Conservation (phyloP, 2,113 vertebrate species). For the Crotalus horridus region DNA sequence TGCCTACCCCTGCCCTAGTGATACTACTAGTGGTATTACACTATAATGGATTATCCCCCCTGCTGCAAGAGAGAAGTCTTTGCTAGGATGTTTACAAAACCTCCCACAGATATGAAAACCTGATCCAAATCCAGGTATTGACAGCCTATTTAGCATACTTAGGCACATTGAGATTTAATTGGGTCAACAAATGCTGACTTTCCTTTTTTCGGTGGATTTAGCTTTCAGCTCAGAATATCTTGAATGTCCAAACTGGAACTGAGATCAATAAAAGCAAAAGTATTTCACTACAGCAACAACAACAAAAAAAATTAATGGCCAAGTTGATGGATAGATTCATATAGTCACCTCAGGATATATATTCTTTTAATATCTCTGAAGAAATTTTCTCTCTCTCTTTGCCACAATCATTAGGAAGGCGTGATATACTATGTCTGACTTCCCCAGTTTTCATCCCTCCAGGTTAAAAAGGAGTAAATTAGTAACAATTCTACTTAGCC, state of each 20-base stretch:
- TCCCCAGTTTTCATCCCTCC: neutral
- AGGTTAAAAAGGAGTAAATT: neutral
- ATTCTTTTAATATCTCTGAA: neutral
- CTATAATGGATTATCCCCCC: neutral
- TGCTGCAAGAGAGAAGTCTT: neutral
- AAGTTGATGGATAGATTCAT: neutral
- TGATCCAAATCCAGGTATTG: slow-evolving; percentile 12
- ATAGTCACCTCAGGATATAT: neutral
- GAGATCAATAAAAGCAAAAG: neutral
- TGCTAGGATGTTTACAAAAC: neutral
- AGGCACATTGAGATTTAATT: neutral
- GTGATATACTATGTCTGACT: neutral
- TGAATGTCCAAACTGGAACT: neutral
- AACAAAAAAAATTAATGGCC: neutral
- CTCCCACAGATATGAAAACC: slow-evolving; percentile 6
- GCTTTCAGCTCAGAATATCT: neutral
- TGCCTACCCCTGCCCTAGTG: no score
- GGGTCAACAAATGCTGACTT: slow-evolving; percentile 13
- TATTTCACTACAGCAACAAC: neutral
- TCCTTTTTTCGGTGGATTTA: slow-evolving; percentile 3
- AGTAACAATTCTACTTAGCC: neutral
- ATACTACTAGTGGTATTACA: neutral
- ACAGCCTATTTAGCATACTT: slow-evolving; percentile 6
- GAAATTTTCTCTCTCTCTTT: neutral
- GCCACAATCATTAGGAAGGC: no score